Base-by-base conservation (phyloP, 2,797 vertebrate species). In the Periparus ater region DNA sequence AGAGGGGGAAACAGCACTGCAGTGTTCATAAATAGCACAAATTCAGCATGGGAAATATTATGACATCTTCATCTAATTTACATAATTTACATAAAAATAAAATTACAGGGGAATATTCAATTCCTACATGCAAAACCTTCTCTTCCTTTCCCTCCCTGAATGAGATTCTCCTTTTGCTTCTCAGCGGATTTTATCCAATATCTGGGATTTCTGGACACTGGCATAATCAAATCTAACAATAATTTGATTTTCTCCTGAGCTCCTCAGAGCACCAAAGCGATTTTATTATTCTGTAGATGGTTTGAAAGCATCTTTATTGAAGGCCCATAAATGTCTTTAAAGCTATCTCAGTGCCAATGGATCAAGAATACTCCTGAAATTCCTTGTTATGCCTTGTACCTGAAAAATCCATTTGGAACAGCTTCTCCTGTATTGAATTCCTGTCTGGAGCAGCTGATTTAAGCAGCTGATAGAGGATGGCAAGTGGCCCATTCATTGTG, bases 401-500 rank as follows among this genome's bases (percentile, higher is more conserved):
- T 95, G 85, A 74, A 97, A 77, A 97, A 96, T 93, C 94, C 96
- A 93, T 97, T 91, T 95, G 94, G 97, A 97, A 81, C 32, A 23
- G 83, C 91, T 87, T 83, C 80, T 89, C 26, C 81, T 61, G 57
- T 72, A 97, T 96, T 92, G 97, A 96, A 92, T 97, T 98, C 91
- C 97, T 97, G 97, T 95, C 97, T 95, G 95, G 96, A 96, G 93
- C 30, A 81, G 89, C 95, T 96, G 97, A 98, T 98, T 96, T 94
- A 96, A 96, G 95, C 88, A 91, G 77, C 91, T 97, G 97, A 98
- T 97, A 92, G 79, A 96, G 92, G 85, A 84, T 89, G 96, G 93
- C 96, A 97, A 95, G 76, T 93, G 87, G 77, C 89, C 94, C 86
- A 91, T 97, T 97, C 96, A 95, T 92, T 96, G 96, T n/a, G 68